These are phyloP conservation scores for Neuroscelio doddi DNA, from an alignment of 2,888 invertebrate genomes.

Conservation along the genomic window DNA sequence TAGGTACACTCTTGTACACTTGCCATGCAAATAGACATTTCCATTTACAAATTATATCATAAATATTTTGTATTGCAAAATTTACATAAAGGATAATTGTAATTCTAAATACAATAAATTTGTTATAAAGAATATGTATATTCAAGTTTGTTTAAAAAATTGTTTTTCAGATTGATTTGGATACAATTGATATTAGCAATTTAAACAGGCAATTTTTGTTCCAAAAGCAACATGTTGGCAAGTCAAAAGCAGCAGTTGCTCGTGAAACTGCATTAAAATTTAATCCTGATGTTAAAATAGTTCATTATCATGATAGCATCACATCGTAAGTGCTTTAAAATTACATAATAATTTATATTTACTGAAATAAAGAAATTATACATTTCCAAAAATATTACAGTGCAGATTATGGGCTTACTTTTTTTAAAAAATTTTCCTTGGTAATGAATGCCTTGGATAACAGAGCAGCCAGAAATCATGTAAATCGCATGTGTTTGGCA, in stretches of 20 bases:
- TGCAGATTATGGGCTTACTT: conserved; percentile 89
- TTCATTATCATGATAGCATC: conserved; percentile 94
- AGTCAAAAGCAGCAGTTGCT: conserved; percentile 95
- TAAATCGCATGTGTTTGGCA: conserved; percentile 98
- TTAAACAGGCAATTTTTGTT: conserved; percentile 99
- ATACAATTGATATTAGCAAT: conserved; percentile 99
- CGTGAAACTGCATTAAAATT: conserved; percentile 90
- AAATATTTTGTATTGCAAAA: no score
- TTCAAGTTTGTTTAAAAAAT: not conserved
- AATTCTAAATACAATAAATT: no score
- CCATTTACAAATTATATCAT: no score
- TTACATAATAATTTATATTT: not conserved
- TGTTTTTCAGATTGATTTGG: conserved; percentile 94
- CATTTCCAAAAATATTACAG: no score
- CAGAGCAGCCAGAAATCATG: conserved; percentile 95
- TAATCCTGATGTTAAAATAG: conserved; percentile 90
- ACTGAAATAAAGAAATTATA: no score
- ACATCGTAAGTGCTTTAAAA: conserved; percentile 79
- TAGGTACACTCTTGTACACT: no score
- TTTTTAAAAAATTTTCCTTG: conserved; percentile 91
- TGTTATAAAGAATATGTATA: not conserved
- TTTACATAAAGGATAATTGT: no score
- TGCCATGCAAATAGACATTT: no score
- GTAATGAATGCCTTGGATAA: conserved; percentile 99
- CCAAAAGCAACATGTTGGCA: conserved; percentile 97